Conservation (phyloP, 2,797 vertebrate genomes). For the Babyrousa celebensis region DNA sequence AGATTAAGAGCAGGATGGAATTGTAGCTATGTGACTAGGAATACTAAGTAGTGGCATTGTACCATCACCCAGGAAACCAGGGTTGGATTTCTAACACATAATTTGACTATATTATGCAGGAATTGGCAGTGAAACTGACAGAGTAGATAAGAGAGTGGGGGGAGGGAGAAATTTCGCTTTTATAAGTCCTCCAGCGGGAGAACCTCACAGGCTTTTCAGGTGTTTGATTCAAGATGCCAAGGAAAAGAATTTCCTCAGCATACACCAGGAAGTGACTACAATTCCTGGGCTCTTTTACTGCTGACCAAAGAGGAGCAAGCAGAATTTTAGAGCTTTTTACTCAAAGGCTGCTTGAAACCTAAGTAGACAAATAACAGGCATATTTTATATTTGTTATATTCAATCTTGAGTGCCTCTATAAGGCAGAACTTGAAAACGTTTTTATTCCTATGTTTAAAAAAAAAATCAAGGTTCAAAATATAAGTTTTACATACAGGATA, state of each 20-base stretch:
- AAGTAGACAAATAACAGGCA: background rate
- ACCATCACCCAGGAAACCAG: conserved; percentile 83
- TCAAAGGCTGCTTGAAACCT: conserved; percentile 20
- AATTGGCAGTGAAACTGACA: conserved; percentile 60
- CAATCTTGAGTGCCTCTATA: background rate
- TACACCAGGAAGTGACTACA: background rate
- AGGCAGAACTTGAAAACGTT: background rate
- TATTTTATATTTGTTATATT: background rate
- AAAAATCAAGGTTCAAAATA: background rate
- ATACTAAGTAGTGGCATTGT: conserved; percentile 80
- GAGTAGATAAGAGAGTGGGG: background rate
- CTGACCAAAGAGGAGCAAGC: background rate
- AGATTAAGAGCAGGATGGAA: conserved; percentile 67
- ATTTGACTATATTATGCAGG: conserved; percentile 79
- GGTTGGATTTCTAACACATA: conserved; percentile 77
- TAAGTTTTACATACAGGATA: background rate
- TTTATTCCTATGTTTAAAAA: background rate
- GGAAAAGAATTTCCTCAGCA: conserved; percentile 16
- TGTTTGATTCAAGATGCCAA: background rate
- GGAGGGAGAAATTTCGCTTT: background rate
- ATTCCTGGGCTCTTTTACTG: background rate
- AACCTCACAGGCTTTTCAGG: background rate
- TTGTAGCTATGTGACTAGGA: conserved; percentile 74
- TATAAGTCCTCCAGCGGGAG: conserved; percentile 25
- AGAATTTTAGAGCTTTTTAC: conserved; percentile 23